phyloP scores from a whole-genome alignment of 2,888 invertebrate genomes.

The Ariolimax columbianus region DNA sequence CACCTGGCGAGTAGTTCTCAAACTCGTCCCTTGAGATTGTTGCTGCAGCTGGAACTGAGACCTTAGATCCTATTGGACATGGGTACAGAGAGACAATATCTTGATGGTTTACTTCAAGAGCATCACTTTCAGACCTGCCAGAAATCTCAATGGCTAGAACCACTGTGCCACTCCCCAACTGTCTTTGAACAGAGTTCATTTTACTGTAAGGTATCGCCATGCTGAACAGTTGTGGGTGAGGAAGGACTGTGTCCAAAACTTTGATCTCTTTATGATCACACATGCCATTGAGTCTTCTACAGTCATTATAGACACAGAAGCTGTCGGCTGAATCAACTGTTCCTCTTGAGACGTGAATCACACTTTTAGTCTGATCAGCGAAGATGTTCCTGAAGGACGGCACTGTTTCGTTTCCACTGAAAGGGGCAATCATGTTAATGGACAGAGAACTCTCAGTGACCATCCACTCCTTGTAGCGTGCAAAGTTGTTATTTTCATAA shows the following conservation, averaged over 20 bases:
- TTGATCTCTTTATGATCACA: conserved; percentile 1
- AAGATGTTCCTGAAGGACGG: conserved; percentile 33
- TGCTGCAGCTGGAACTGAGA: conserved; percentile 41
- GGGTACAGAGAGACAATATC: conserved; percentile 45
- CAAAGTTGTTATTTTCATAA: conserved; percentile 17
- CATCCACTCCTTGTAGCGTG: conserved; percentile 43
- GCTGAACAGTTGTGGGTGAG: conserved; percentile 29
- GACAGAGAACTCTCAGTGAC: conserved; percentile 37
- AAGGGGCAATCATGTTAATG: conserved; percentile 46
- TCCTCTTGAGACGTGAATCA: conserved; percentile 31
- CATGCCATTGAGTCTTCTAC: background rate
- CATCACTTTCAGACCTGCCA: background rate
- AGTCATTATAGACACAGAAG: conserved; percentile 42
- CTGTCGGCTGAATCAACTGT: background rate
- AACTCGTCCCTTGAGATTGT: conserved; percentile 8
- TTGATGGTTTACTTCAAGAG: background rate
- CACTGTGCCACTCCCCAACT: conserved; percentile 27
- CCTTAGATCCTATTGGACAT: conserved; percentile 38
- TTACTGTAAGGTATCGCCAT: conserved; percentile 40
- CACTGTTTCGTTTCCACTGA: conserved; percentile 22
- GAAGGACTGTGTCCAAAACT: conserved; percentile 35
- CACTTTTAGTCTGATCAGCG: conserved; percentile 37
- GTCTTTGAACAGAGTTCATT: background rate
- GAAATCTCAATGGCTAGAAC: conserved; percentile 43
- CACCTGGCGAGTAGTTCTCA: conserved; percentile 39